Conservation (phyloP, 2,888 invertebrate species). For the Epicampocera succincta region DNA sequence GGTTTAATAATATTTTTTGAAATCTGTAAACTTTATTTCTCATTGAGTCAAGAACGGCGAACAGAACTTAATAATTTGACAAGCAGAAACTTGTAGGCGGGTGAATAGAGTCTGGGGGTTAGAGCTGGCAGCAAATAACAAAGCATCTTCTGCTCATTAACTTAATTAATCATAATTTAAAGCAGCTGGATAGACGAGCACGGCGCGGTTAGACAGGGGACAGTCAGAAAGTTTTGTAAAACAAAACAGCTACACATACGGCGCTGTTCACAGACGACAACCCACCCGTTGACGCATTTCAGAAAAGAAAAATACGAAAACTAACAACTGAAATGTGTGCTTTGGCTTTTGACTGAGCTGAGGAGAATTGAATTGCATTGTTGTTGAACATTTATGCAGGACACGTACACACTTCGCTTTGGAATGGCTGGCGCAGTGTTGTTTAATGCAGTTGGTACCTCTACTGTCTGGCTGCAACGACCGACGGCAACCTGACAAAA, state of each 20-base stretch:
- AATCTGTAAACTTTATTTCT: too few species aligned
- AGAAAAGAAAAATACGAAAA: background rate
- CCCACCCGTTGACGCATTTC: conserved; percentile 33
- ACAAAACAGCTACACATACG: conserved; percentile 8
- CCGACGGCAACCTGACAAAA: conserved; percentile 25
- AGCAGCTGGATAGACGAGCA: background rate
- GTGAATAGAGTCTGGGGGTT: conserved; percentile 2
- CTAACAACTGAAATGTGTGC: conserved; percentile 2
- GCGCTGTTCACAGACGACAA: conserved; percentile 14
- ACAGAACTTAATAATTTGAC: conserved; percentile 11
- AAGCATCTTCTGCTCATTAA: background rate
- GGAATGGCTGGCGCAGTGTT: conserved; percentile 42
- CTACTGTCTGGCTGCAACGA: conserved; percentile 27
- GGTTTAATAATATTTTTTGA: too few species aligned
- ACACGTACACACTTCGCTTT: conserved; percentile 63
- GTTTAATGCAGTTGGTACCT: conserved; percentile 32
- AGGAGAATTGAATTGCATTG: conserved; percentile 33
- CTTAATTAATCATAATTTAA: conserved; percentile 25
- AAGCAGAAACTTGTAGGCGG: background rate
- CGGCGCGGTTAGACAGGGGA: background rate
- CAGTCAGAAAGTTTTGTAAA: conserved; percentile 15
- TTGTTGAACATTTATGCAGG: conserved; percentile 47
- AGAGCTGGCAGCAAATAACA: background rate
- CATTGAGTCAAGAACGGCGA: too few species aligned
- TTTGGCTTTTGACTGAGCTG: conserved; percentile 2